These are phyloP conservation scores for Incurvaria masculella DNA, from an alignment of 2,888 invertebrate species.

Conservation along the genomic window DNA sequence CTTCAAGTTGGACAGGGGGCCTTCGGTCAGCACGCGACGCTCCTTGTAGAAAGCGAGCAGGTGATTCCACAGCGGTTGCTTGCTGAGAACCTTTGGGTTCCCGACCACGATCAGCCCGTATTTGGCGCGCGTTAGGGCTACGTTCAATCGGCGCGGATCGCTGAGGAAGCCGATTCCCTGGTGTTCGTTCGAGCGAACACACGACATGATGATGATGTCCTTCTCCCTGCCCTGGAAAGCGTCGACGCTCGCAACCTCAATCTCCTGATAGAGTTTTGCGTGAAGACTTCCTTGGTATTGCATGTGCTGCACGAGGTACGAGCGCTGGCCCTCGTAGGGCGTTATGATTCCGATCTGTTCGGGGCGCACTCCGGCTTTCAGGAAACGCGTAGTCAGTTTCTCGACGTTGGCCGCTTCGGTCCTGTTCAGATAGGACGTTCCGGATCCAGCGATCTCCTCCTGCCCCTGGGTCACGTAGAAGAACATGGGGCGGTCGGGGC, in stretches of 20 bases:
- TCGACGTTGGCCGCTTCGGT: conserved; percentile 99
- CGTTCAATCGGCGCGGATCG: conserved; percentile 96
- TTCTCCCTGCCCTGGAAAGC: conserved; percentile 99
- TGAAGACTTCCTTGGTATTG: conserved; percentile 97
- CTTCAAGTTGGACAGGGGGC: conserved; percentile 94
- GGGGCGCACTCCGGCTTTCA: conserved; percentile 93
- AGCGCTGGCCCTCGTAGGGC: conserved; percentile 97
- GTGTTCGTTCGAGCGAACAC: conserved; percentile 97
- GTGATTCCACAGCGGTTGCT: conserved; percentile 99
- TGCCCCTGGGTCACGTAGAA: conserved; percentile 98
- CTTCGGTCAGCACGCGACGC: conserved; percentile 94
- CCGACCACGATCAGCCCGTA: conserved; percentile 98
- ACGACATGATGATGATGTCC: conserved; percentile 98
- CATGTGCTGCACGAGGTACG: conserved; percentile 98
- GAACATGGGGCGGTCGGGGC: conserved; percentile 96
- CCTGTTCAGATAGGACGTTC: conserved; percentile 96
- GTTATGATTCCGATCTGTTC: conserved; percentile 99
- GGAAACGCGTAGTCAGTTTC: conserved; percentile 92
- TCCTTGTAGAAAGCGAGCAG: conserved; percentile 96
- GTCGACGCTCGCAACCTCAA: conserved; percentile 99
- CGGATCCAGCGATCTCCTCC: conserved; percentile 98
- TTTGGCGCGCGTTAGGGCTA: conserved; percentile 95
- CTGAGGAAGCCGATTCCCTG: conserved; percentile 99
- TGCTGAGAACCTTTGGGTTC: conserved; percentile 97
- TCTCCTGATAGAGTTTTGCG: conserved; percentile 95